phyloP scores from a whole-genome alignment of 2,888 invertebrate species.

The Eledone cirrhosa region DNA sequence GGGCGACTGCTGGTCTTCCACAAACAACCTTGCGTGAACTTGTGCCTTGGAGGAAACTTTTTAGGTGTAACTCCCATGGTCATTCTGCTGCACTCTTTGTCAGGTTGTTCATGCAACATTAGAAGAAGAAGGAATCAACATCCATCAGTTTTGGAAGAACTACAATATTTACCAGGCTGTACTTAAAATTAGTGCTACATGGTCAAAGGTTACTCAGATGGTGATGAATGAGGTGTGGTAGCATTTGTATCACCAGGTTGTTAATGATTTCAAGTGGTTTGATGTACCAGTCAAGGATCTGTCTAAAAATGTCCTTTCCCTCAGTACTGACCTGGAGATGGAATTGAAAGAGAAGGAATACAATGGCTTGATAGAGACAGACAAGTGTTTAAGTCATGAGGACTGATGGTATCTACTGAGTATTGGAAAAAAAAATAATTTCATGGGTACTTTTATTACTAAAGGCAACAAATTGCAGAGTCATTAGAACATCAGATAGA shows the following conservation, averaged over 20 bases:
- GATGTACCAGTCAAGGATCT: not conserved
- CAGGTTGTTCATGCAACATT: not conserved
- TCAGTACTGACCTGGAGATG: not conserved
- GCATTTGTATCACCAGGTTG: not conserved
- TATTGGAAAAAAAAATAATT: too few relatives aligned
- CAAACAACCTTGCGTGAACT: too few relatives aligned
- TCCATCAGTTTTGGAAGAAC: not conserved
- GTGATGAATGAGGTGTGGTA: not conserved
- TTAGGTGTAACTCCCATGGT: not conserved
- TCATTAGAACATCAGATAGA: too few relatives aligned
- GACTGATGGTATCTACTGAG: too few relatives aligned
- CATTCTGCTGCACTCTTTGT: not conserved
- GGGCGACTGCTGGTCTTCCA: too few relatives aligned
- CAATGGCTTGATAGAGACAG: not conserved
- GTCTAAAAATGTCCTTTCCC: not conserved
- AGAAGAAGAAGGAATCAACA: not conserved
- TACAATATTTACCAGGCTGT: not conserved
- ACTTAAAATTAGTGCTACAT: not conserved
- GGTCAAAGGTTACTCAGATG: not conserved
- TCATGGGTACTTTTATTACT: too few relatives aligned
- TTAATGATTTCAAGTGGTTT: not conserved
- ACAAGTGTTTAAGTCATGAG: too few relatives aligned
- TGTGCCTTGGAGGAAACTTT: too few relatives aligned
- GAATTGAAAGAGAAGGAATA: not conserved
- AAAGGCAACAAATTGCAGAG: too few relatives aligned